A percentile compares a stretch with the other conserved stretches of the same genome.
Conservation (phyloP, 2,113 vertebrate genomes). For the Cryptoleucopteryx plumbea region DNA sequence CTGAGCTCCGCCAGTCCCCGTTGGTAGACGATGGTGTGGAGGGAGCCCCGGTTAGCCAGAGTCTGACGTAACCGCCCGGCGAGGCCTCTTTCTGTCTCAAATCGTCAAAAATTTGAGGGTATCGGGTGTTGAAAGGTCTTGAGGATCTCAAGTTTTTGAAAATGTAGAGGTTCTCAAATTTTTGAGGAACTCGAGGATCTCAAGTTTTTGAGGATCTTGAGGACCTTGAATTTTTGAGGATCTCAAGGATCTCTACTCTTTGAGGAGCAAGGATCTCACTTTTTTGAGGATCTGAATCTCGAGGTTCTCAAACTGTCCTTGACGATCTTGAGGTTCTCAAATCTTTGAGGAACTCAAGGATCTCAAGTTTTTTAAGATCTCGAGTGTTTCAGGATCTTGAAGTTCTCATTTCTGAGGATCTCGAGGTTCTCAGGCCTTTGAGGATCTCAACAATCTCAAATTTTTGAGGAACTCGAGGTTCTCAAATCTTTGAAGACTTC, state of each 20-base stretch:
- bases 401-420: not conserved
- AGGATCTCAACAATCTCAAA: not conserved
- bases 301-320: not conserved
- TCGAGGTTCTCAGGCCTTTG: not conserved
- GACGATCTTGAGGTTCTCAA: not conserved
- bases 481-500: not conserved
- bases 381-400: not conserved
- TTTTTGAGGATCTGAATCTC: not conserved
- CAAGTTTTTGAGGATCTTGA: not conserved
- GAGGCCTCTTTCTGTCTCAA: rapidly evolving
- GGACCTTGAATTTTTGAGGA: not conserved
- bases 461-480: not conserved
- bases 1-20: rapidly evolving
- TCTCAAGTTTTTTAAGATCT: not conserved
- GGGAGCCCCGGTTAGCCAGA: not conserved
- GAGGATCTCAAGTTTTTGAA: too few species aligned
- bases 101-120: not conserved
- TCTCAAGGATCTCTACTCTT: too few species aligned
- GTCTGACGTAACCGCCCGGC: rapidly evolving
- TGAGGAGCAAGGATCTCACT: not conserved
- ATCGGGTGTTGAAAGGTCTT: not conserved
- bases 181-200: not conserved
- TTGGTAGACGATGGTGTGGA: rapidly evolving
- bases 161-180: not conserved
- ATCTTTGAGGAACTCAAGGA: not conserved